phyloP scores from a whole-genome alignment of 2,113 vertebrate genomes.

The Rhinolophus ferrumequinum region DNA sequence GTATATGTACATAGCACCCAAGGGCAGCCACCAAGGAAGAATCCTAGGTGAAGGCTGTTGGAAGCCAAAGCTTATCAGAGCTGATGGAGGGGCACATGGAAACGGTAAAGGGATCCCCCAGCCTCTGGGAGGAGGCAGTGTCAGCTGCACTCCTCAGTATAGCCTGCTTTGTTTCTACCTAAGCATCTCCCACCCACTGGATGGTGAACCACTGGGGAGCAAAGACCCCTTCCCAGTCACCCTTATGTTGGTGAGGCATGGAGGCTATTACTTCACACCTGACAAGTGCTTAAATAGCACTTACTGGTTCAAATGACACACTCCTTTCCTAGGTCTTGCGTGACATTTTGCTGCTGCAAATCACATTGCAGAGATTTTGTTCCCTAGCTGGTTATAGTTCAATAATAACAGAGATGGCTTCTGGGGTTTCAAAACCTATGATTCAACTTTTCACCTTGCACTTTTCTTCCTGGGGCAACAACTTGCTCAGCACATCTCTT shows the following conservation, averaged over 20 bases:
- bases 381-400: not conserved
- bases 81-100: not conserved
- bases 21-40: not conserved
- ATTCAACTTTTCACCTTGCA: constrained; percentile 63
- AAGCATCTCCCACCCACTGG: not conserved
- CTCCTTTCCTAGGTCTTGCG: not conserved
- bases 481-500: constrained; percentile 43
- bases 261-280: not conserved
- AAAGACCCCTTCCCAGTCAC: not conserved
- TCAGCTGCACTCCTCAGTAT: not conserved
- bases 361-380: not conserved
- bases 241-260: too few species aligned
- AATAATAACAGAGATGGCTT: not conserved
- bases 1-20: not conserved
- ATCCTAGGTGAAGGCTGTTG: not conserved
- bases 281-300: not conserved
- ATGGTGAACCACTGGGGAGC: not conserved
- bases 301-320: not conserved
- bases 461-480: constrained; percentile 35
- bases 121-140: fast-evolving
- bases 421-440: constrained; percentile 23
- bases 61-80: not conserved
- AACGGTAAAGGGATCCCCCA: not conserved
- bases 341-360: not conserved
- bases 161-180: not conserved